Evolutionary conservation across 2,888 invertebrate species (phyloP).

Genomic region (Diarsia mendica): DNA sequence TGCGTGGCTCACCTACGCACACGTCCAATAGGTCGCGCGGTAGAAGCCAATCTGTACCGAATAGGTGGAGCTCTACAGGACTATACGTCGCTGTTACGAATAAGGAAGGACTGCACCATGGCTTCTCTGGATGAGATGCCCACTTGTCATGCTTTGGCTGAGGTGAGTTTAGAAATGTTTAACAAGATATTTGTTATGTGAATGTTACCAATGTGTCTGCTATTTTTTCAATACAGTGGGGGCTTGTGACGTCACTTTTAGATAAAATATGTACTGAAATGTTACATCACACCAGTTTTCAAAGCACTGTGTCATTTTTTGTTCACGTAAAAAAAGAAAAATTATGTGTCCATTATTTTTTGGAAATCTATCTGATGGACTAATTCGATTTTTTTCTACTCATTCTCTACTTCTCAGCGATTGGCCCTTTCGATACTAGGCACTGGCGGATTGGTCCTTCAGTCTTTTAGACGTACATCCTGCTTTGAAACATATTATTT

Average conservation of each 20-base stretch:
- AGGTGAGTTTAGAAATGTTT: slow-evolving; percentile 76
- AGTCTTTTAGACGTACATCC: background rate
- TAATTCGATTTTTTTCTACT: too few species aligned
- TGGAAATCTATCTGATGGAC: too few species aligned
- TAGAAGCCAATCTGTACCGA: slow-evolving; percentile 76
- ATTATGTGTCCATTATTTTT: too few species aligned
- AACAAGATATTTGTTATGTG: background rate
- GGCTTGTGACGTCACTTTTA: too few species aligned
- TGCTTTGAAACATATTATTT: slow-evolving; percentile 5
- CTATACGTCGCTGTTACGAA: slow-evolving; percentile 73
- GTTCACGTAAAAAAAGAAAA: too few species aligned
- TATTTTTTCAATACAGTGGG: background rate
- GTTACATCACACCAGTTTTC: too few species aligned
- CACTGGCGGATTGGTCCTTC: background rate
- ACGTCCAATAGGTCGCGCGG: slow-evolving; percentile 80
- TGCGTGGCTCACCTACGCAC: slow-evolving; percentile 80
- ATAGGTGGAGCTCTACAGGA: slow-evolving; percentile 75
- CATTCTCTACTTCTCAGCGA: too few species aligned
- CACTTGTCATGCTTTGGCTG: slow-evolving; percentile 82
- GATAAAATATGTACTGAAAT: too few species aligned
- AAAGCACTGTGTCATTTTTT: too few species aligned
- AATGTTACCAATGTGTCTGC: background rate
- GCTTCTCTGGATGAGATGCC: slow-evolving; percentile 76
- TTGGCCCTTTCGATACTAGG: too few species aligned
- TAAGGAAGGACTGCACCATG: slow-evolving; percentile 68